These are phyloP conservation scores for Schizothorax lantsangensis DNA, from an alignment of 2,797 vertebrate genomes.

Conservation along the genomic window DNA sequence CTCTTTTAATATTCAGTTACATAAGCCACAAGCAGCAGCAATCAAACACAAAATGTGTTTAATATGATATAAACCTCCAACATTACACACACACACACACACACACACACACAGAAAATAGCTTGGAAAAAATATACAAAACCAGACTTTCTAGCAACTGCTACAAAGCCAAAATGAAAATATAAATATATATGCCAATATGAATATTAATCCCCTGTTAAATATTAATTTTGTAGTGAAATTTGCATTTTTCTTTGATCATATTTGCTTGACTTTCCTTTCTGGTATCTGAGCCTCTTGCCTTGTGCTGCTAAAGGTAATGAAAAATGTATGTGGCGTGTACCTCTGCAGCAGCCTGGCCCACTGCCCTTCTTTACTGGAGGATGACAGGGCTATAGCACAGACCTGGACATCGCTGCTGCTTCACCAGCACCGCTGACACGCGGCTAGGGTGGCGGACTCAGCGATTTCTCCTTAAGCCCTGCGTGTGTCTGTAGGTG, in stretches of 20 bases:
- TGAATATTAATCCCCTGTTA: slow-evolving; percentile 65
- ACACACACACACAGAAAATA: neutral
- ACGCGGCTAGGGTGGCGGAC: slow-evolving; percentile 24
- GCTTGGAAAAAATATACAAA: neutral
- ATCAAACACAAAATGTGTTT: neutral
- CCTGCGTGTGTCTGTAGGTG: slow-evolving; percentile 16
- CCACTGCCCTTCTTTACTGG: slow-evolving; percentile 34
- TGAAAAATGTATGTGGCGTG: slow-evolving; percentile 66
- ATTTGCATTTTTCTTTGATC: slow-evolving; percentile 66
- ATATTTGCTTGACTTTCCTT: slow-evolving; percentile 60
- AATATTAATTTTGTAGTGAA: slow-evolving; percentile 66
- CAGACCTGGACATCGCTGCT: neutral
- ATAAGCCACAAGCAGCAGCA: neutral
- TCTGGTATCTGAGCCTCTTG: slow-evolving; percentile 58
- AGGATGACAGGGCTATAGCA: slow-evolving; percentile 38
- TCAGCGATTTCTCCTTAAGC: slow-evolving; percentile 35
- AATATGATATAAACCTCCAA: neutral
- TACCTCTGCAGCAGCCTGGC: slow-evolving; percentile 52
- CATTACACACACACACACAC: neutral
- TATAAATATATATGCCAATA: slow-evolving; percentile 34
- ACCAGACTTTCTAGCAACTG: slow-evolving; percentile 29
- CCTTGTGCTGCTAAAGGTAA: slow-evolving; percentile 58
- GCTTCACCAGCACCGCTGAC: slow-evolving; percentile 17
- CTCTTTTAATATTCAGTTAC: neutral
- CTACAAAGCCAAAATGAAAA: slow-evolving; percentile 50